phyloP scores from a whole-genome alignment of 1,140 invertebrate genomes.

The Scaptomyza graminum region DNA sequence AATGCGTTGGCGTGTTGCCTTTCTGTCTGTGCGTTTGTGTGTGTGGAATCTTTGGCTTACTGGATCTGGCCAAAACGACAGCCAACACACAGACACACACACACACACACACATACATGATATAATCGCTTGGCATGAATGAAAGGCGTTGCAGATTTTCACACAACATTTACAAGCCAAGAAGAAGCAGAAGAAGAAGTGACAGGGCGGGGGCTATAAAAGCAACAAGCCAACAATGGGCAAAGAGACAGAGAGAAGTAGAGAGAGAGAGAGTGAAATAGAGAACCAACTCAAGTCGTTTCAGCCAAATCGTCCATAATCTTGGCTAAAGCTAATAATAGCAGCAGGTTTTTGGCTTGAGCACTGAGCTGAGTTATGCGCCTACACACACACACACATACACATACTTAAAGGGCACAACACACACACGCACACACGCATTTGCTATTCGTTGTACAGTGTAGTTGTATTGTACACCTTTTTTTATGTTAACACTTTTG shows the following conservation, averaged over 20 bases:
- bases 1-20: constrained; percentile 37
- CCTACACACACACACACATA: constrained; percentile 48
- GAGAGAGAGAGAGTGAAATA: constrained; percentile 3
- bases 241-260: constrained; percentile 1
- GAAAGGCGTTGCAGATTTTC: constrained; percentile 70
- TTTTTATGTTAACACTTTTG: constrained; percentile 34
- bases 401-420: constrained; percentile 52
- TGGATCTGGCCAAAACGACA: constrained; percentile 73
- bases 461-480: constrained; percentile 19
- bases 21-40: constrained; percentile 18
- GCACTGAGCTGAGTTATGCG: constrained; percentile 50
- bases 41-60: constrained; percentile 42
- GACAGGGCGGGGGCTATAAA: background rate
- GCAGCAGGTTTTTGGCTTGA: constrained; percentile 74
- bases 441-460: constrained; percentile 17
- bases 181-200: background rate
- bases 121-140: constrained; percentile 73
- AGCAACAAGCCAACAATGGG: constrained; percentile 29
- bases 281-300: constrained; percentile 35
- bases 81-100: constrained; percentile 59
- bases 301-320: constrained; percentile 73
- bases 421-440: background rate
- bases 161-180: constrained; percentile 40
- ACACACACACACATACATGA: constrained; percentile 43
- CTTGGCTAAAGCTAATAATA: constrained; percentile 79